These are phyloP conservation scores for Lemur catta DNA, from an alignment of 2,797 vertebrate genomes.

Conservation along the genomic window DNA sequence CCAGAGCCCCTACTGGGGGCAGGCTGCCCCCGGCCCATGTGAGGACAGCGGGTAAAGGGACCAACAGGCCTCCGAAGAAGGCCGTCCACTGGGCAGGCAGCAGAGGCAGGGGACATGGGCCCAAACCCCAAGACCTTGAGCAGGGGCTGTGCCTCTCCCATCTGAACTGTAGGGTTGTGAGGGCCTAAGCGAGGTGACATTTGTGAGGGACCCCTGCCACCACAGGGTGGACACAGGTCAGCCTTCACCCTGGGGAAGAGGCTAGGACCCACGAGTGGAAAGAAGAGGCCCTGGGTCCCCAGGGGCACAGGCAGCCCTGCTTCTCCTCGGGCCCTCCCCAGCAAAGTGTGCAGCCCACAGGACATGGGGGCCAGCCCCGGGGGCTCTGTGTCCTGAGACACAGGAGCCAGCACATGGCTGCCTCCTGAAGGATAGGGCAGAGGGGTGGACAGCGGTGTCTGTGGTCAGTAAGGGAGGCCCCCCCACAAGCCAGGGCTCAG, in stretches of 20 bases:
- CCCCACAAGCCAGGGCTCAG: background rate
- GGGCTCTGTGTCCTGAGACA: background rate
- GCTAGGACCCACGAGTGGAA: background rate
- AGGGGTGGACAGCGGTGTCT: background rate
- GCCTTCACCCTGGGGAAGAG: background rate
- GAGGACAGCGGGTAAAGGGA: background rate
- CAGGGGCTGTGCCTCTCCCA: background rate
- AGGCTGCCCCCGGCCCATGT: background rate
- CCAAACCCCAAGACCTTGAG: background rate
- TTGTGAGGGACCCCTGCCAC: background rate
- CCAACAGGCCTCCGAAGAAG: background rate
- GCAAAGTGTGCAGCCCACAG: background rate
- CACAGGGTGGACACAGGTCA: background rate
- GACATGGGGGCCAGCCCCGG: fast-evolving
- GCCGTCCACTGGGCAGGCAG: background rate
- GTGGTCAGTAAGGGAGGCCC: background rate
- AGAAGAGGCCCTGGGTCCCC: background rate
- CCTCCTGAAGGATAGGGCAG: background rate
- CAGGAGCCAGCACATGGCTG: background rate
- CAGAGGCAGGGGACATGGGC: background rate
- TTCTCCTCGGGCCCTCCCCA: background rate
- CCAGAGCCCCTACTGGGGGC: background rate
- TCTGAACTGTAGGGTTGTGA: background rate
- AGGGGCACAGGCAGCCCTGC: background rate
- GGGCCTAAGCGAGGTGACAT: background rate